Evolutionary conservation across 2,888 invertebrate species (phyloP), one percentile per base, ranked within the genome.

Genomic region (Lepidocyrtoides sp.): DNA sequence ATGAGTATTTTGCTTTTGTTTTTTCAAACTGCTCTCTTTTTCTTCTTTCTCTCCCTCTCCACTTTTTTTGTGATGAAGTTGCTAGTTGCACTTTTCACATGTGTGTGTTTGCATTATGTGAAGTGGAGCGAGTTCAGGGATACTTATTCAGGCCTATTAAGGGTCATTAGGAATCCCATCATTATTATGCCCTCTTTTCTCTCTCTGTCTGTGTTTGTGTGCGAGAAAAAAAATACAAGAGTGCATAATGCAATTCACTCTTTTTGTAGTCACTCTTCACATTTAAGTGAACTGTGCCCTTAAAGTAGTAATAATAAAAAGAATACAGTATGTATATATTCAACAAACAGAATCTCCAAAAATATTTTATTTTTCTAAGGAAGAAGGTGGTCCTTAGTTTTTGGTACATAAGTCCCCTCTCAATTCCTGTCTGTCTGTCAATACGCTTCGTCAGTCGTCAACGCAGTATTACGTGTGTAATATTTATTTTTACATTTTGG

Each of bases 121-220:
- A 32, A 32, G 32, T 66, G 66, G 51, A 51, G 57, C 20, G 63
- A 26, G 63, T 72, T 44, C 36, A 32, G 82, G 23, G 41, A n/a
- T 79, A 79, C 87, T 87, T 72, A 82, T 48, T 89, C 17, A 82
- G 82, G 54, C 82, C 51, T 82, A 89, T 89, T 89, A 89, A 89
- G 89, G 89, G 89, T 82, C 89, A 89, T 89, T 89, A 89, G 82
- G 48, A 81, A 72, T 57, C 82, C 48, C 82, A 83, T 89, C 82
- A 89, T 83, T 89, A 88, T 88, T 77, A 36, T 12, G 29, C 51
- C 44, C 20, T 20, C 20, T 5, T 1, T 23, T 20, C 8, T 26
- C 23, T 23, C 75, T 60, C 44, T 63, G n/a, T 60, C 44, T 63
- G n/a, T 57, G 36, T 77, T 5, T 26, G 41, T 23, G 23, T 41